Conservation (phyloP, 2,888 invertebrate genomes). For the Sinelater perroti region DNA sequence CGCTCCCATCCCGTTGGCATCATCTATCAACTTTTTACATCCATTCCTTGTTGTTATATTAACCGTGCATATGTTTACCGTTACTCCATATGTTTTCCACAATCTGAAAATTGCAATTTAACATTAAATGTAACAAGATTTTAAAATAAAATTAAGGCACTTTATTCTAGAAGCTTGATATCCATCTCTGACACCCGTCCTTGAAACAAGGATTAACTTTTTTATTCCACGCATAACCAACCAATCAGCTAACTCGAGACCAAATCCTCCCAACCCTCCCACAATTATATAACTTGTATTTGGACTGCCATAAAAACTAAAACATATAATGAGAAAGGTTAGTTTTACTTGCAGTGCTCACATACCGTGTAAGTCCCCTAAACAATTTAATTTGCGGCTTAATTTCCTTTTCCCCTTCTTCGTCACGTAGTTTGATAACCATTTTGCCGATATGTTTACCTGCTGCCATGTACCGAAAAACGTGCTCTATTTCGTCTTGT, state of each 20-base stretch:
- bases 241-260: constrained; percentile 89
- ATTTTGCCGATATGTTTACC: constrained; percentile 86
- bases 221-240: constrained; percentile 82
- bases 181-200: constrained; percentile 80
- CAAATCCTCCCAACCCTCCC: constrained; percentile 92
- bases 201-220: constrained; percentile 81
- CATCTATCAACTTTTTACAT: constrained; percentile 73
- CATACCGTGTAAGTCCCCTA: constrained; percentile 43
- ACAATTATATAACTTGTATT: constrained; percentile 69
- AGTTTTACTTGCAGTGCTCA: constrained; percentile 28
- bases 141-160: constrained; percentile 55
- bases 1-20: constrained; percentile 70
- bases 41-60: constrained; percentile 77
- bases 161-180: constrained; percentile 81
- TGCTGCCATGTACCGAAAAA: constrained; percentile 71
- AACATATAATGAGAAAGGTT: constrained; percentile 5
- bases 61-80: constrained; percentile 72
- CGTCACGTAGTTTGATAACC: constrained; percentile 57
- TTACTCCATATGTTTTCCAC: constrained; percentile 77
- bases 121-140: constrained; percentile 54
- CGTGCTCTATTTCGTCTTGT: constrained; percentile 73
- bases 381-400: constrained; percentile 49
- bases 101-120: constrained; percentile 58
- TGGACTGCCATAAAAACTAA: constrained; percentile 64
- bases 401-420: constrained; percentile 53